A percentile compares a stretch with the other conserved stretches of the same genome.
Conservation (phyloP, 2,113 vertebrate species). For the Sitta europaea region DNA sequence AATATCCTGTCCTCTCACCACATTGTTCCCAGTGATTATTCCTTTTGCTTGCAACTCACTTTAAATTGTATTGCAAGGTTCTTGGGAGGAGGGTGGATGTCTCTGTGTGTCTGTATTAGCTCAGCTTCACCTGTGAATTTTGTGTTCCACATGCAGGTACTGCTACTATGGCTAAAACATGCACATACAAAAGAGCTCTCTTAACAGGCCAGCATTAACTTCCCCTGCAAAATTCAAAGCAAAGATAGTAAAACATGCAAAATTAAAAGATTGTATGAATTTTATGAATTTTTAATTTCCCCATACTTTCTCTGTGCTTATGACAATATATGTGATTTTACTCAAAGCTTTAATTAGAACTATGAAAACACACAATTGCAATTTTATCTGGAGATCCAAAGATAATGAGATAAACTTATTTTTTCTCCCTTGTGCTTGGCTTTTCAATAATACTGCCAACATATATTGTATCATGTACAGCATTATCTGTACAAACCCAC, state of each 20-base stretch:
- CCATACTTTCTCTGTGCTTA: neutral
- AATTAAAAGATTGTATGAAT: neutral
- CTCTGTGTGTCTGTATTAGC: neutral
- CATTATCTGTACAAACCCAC: neutral
- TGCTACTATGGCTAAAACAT: neutral
- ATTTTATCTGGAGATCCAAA: neutral
- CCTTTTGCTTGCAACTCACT: neutral
- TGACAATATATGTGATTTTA: neutral
- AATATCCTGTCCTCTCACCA: neutral
- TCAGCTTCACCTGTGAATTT: neutral
- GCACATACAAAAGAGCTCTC: neutral
- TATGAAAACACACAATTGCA: neutral
- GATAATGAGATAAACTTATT: conserved; percentile 17
- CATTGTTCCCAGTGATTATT: neutral
- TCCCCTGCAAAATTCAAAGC: neutral
- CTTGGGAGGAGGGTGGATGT: neutral
- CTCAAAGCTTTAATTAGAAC: conserved; percentile 21
- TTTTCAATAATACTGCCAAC: neutral
- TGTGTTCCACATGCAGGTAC: neutral
- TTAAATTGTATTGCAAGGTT: neutral
- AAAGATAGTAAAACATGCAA: neutral
- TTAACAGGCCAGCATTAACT: neutral
- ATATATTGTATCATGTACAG: neutral
- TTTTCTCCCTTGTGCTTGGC: neutral
- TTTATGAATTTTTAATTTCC: neutral